phyloP scores from a whole-genome alignment of 2,113 vertebrate species.

The Calidris pugnax region DNA sequence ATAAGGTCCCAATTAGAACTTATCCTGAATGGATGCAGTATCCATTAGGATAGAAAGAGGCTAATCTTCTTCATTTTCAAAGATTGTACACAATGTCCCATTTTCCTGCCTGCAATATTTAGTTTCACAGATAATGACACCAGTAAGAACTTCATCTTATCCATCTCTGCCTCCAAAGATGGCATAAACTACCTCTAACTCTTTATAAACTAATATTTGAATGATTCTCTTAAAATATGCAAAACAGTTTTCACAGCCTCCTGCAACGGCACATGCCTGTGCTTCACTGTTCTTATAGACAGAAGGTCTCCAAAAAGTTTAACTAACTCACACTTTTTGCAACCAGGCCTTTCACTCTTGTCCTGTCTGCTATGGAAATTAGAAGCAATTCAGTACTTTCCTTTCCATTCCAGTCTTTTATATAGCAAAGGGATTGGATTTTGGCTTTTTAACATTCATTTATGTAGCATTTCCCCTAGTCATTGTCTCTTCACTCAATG shows the following conservation, averaged over 20 bases:
- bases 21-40: neutral
- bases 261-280: neutral
- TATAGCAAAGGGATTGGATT: neutral
- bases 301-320: neutral
- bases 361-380: neutral
- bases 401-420: neutral
- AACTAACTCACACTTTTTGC: neutral
- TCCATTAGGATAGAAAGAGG: neutral
- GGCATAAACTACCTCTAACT: neutral
- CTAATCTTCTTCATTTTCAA: neutral
- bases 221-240: neutral
- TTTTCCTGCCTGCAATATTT: neutral
- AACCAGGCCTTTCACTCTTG: neutral
- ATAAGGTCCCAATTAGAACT: slow-evolving; percentile 40
- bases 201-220: neutral
- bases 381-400: neutral
- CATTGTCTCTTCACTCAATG: neutral
- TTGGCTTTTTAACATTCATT: neutral
- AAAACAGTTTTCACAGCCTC: neutral
- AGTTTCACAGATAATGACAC: neutral
- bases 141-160: neutral
- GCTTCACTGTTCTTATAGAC: neutral
- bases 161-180: neutral
- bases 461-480: neutral
- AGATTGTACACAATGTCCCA: neutral